Percentiles rank a stretch among this genome's conserved stretches.
These are phyloP conservation scores for Pithys albifrons DNA, from an alignment of 2,113 vertebrate species.

Conservation along the genomic window DNA sequence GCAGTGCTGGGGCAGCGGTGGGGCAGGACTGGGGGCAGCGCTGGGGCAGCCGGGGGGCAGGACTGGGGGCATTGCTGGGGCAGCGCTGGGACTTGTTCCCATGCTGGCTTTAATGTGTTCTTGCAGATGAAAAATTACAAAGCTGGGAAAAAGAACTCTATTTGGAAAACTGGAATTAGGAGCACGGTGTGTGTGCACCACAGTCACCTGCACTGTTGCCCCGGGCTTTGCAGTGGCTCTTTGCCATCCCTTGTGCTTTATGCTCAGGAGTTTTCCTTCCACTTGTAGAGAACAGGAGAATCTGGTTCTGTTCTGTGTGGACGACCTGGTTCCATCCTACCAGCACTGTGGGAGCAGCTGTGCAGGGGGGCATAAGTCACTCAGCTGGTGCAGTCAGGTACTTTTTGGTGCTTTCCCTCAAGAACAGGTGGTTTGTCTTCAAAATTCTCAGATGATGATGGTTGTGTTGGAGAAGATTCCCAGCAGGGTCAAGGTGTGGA, in stretches of 20 bases:
- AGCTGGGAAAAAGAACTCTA: neutral
- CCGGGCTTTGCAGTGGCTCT: neutral
- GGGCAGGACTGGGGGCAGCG: too few species aligned
- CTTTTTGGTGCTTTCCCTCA: neutral
- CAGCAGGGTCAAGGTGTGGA: neutral
- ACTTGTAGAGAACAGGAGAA: neutral
- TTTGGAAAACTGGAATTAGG: neutral
- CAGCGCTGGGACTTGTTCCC: neutral
- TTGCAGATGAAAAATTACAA: neutral
- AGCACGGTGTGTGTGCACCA: accelerated
- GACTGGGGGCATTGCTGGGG: too few species aligned
- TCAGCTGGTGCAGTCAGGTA: neutral
- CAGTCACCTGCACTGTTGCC: accelerated
- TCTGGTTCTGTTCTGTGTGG: neutral
- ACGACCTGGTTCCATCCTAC: neutral
- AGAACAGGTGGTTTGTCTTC: neutral
- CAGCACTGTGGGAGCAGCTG: neutral
- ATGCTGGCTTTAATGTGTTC: accelerated
- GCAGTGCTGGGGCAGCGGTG: too few species aligned
- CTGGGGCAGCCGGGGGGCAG: neutral
- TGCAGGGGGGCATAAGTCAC: neutral
- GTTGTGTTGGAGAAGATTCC: neutral
- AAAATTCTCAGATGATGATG: neutral
- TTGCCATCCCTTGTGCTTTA: accelerated
- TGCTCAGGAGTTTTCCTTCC: neutral